Evolutionary conservation across 2,888 invertebrate species (phyloP).

Genomic region (Melangyna quadrimaculata): DNA sequence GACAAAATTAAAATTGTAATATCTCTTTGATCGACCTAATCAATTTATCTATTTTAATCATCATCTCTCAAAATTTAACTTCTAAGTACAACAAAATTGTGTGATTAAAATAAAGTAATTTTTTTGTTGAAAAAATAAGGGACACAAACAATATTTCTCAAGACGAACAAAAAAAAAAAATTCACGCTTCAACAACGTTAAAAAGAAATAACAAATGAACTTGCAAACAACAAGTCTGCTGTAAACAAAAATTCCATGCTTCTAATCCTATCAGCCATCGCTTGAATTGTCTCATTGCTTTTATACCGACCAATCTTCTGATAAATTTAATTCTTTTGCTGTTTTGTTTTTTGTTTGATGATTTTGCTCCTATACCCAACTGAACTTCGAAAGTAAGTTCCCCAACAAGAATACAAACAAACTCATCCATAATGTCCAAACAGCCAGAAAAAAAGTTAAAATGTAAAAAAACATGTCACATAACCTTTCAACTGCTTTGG

Average conservation of each 20-base stretch:
- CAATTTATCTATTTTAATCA: no score
- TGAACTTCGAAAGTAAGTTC: background rate
- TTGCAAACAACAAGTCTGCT: background rate
- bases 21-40: no score
- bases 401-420: background rate
- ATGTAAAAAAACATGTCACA: constrained; percentile 29
- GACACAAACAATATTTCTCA: no score
- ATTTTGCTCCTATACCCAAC: background rate
- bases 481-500: background rate
- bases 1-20: no score
- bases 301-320: background rate
- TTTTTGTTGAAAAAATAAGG: no score
- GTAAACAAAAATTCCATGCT: background rate
- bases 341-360: background rate
- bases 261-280: background rate
- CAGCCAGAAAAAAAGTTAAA: background rate
- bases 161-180: no score
- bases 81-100: no score
- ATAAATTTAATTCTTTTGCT: background rate
- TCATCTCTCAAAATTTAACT: no score
- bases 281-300: background rate
- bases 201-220: no score
- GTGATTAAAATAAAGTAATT: no score
- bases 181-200: no score
- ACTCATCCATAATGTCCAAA: background rate